These are phyloP conservation scores for Lacerta viridis DNA, from an alignment of 2,797 vertebrate genomes.

Conservation along the genomic window DNA sequence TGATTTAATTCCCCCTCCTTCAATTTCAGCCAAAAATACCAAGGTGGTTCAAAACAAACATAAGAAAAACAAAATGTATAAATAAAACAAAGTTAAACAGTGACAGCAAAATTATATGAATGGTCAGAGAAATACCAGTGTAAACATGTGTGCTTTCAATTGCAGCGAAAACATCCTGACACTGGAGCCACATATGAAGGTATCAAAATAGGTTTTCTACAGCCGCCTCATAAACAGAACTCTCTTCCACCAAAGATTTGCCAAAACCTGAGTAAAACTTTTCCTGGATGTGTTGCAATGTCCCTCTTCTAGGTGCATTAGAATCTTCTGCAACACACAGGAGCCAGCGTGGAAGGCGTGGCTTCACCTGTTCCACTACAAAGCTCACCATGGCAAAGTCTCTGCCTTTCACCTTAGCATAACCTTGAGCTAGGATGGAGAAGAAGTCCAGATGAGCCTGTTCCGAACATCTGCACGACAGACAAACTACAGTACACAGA, in stretches of 20 bases:
- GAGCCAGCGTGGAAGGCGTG: background rate
- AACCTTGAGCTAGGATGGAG: background rate
- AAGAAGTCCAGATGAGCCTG: background rate
- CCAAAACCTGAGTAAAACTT: background rate
- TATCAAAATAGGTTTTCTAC: background rate
- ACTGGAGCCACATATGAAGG: background rate
- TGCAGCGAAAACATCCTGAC: too few species aligned
- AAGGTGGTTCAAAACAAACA: too few species aligned
- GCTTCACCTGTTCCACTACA: background rate
- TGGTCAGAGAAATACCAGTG: too few species aligned
- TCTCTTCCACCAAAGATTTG: background rate
- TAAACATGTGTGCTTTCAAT: too few species aligned
- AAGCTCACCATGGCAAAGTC: background rate
- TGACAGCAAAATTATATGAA: too few species aligned
- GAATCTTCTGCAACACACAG: background rate
- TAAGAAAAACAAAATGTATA: too few species aligned
- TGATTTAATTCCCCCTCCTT: too few species aligned
- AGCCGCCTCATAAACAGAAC: background rate
- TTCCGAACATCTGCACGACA: background rate
- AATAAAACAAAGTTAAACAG: too few species aligned
- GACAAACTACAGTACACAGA: background rate
- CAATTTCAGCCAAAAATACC: too few species aligned
- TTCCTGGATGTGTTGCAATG: background rate
- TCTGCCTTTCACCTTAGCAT: background rate
- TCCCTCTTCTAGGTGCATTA: background rate